Conservation (phyloP, 2,888 invertebrate genomes). For the Xylota segnis region DNA sequence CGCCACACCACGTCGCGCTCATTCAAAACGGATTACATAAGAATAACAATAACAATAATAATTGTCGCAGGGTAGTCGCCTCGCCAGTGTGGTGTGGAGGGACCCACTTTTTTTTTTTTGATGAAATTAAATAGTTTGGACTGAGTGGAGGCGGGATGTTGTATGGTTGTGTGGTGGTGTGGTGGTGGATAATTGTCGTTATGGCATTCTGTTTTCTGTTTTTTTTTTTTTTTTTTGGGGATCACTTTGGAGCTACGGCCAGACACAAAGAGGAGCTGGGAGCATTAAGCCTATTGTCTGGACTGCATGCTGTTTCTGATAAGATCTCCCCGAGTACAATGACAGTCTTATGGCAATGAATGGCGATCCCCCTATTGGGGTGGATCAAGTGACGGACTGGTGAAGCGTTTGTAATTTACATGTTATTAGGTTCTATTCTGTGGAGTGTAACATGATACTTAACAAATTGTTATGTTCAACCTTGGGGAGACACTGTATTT, state of each 20-base stretch:
- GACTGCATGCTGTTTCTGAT: conserved; percentile 34
- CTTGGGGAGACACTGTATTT: neutral
- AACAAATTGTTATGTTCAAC: conserved; percentile 3
- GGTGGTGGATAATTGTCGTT: conserved; percentile 8
- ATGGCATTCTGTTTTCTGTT: neutral
- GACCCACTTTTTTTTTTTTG: neutral
- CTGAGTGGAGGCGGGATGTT: conserved; percentile 18
- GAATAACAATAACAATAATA: conserved; percentile 62
- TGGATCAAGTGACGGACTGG: conserved; percentile 21
- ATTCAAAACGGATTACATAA: conserved; percentile 63
- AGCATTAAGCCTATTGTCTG: conserved; percentile 1
- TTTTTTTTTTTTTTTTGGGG: neutral
- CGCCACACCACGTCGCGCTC: conserved; percentile 12
- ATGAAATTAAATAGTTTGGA: conserved; percentile 53
- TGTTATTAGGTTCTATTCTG: conserved; percentile 5
- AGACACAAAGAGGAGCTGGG: conserved; percentile 3
- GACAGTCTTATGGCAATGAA: conserved; percentile 11
- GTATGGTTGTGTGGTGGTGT: neutral
- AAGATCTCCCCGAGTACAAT: conserved; percentile 16
- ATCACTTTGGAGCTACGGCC: neutral
- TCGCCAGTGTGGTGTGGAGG: conserved; percentile 10
- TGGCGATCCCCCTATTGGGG: conserved; percentile 20
- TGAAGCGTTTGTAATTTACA: conserved; percentile 11
- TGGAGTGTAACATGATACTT: conserved; percentile 16
- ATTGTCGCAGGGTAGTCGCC: conserved; percentile 40